Evolutionary conservation across 53 echinoderm and acorn worm genomes (phyloP), one percentile per base, ranked within the genome.

Genomic region (Crossaster papposus): DNA sequence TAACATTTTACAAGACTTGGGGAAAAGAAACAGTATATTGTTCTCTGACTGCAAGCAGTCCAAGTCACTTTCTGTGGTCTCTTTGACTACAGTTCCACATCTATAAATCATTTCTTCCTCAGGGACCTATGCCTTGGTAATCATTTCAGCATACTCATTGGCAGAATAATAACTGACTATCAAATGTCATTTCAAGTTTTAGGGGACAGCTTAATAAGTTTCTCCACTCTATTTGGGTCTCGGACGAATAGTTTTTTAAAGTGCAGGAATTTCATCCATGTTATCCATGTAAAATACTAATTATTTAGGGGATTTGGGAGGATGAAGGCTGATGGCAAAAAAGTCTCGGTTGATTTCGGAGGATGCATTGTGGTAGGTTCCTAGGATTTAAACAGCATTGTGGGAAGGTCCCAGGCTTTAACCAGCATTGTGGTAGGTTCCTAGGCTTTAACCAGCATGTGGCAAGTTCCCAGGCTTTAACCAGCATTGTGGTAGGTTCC

Each of bases 101-200:
- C 86, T 14, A 86, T 86, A 86, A 76, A 86, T 86, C 86, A 86
- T 11, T 74, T 76, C 54, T 33, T 54, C 55, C 80, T 31, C 24
- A 3, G 86, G 86, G 86, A 86, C 34, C 86, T 22, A 76, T 86
- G 86, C 77, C 76, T 74, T 86, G 86, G 86, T 86, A 86, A 84
- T 71, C 70, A 71, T 71, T 76, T 74, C 54, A 54, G 28, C 77
- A 33, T 28, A 86, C 77, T 76, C 85, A 85, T 54, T 85, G 85
- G 53, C 30, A 73, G 54, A 71, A 86, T 58, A 71, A 86, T 58
- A 33, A 55, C 55, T 54, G 76, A 76, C 70, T 72, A 84, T 86
- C 86, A 86, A 73, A 86, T 86, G 86, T 53, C 85, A 72, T 71
- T 54, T 51, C 44, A 35, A 30, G 51, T 83, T 68, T 20, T 64